Base-by-base conservation (phyloP, 2,797 vertebrate species). In the Emys orbicularis region DNA sequence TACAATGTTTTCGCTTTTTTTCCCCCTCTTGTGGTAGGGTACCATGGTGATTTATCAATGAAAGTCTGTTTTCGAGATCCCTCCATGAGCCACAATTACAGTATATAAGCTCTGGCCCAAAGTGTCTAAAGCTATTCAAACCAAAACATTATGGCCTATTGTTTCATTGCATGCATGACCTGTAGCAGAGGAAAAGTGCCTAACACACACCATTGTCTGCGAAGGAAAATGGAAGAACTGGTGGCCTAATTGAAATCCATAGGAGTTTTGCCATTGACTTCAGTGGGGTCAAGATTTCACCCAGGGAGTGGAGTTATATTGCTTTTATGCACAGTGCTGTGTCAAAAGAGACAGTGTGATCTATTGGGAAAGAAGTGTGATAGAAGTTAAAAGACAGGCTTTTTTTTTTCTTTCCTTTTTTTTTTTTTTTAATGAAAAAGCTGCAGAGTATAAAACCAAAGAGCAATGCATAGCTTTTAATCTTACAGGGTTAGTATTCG, bases 381-480 rank as follows among this genome's bases (percentile, higher is more conserved):
- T 19, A 1, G 50, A 34, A 65, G 37, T 9, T 41, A 2, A 29
- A 54, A 68, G 19, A 18, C 8, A 1, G 5, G 3, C 10, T 3
- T 9, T 50, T 16, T 16, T 50, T 15, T 50, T 50, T 15, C 41
- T 41, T 41, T 41, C 41, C 41, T 41, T 41, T 41, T 3, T 9
- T 50, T 15, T 50, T 15, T 50, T 50, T 15, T 34, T 31, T 34
- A 56, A 82, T 68, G 19, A 68, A 68, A 23, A 68, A 68, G n/a
- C 9, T 5, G 34, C 65, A 68, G 19, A 23, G 19, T 68, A 68
- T 37, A 37, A 37, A 68, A 37, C 18, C n/a, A 68, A 68, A 68
- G 65, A 68, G 65, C 65, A 37, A 68, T 23, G 9, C n/a, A 6
- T 37, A 68, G 65, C n/a, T 23, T 87, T 91, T 88, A 81, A 68